Conservation (phyloP, 2,797 vertebrate genomes). For the Ctenopoma multispine region DNA sequence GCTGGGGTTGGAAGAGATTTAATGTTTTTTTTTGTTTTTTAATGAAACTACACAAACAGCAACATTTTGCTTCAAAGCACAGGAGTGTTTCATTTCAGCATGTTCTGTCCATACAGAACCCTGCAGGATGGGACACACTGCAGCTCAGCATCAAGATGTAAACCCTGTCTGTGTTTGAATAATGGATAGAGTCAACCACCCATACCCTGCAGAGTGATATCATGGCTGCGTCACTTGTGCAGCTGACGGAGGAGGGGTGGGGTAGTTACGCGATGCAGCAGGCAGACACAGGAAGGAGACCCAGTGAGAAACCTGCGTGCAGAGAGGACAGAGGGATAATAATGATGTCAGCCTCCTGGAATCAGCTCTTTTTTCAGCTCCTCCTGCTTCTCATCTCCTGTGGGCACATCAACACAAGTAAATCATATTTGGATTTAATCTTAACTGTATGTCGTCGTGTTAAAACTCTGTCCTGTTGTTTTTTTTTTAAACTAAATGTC, state of each 20-base stretch:
- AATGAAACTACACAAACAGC: not conserved
- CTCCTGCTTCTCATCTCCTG: slow-evolving; percentile 72
- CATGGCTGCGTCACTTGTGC: slow-evolving; percentile 76
- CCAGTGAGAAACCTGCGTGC: slow-evolving; percentile 19
- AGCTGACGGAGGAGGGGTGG: slow-evolving; percentile 25
- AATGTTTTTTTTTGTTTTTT: not conserved
- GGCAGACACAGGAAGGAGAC: slow-evolving; percentile 30
- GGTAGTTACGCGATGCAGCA: slow-evolving; percentile 47
- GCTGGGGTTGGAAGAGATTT: not conserved
- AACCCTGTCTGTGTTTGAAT: slow-evolving; percentile 61
- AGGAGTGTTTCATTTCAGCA: not conserved
- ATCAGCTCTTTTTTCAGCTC: slow-evolving; percentile 47
- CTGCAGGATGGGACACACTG: slow-evolving; percentile 4
- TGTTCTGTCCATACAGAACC: not conserved
- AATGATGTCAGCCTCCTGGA: slow-evolving; percentile 67
- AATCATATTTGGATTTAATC: slow-evolving; percentile 49
- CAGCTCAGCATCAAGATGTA: slow-evolving; percentile 1
- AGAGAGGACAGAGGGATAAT: slow-evolving; percentile 46
- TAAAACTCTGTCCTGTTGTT: slow-evolving; percentile 1
- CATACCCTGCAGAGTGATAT: slow-evolving; percentile 61
- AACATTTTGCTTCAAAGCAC: not conserved
- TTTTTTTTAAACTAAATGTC: slow-evolving; percentile 16
- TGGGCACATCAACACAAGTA: slow-evolving; percentile 78
- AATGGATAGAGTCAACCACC: slow-evolving; percentile 67
- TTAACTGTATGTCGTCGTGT: slow-evolving; percentile 34